Percentiles rank a stretch among this genome's conserved stretches.
phyloP scores from a whole-genome alignment of 1,140 invertebrate species.

The Mycetomoellerius zeteki region DNA sequence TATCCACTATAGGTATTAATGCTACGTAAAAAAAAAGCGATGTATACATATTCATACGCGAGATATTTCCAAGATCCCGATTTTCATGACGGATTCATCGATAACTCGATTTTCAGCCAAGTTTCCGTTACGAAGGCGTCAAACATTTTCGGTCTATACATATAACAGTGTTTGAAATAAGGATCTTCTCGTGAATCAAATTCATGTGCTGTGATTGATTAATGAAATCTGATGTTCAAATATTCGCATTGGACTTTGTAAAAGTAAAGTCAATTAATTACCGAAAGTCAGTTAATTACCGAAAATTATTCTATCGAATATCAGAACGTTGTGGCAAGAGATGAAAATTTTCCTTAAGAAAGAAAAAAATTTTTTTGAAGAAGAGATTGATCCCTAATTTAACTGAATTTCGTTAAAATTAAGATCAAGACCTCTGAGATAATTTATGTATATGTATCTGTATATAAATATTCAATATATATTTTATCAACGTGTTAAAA shows the following conservation, averaged over 20 bases:
- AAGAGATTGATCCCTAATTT: not conserved
- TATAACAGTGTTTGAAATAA: not conserved
- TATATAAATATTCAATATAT: constrained; percentile 49
- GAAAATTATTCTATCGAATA: not conserved
- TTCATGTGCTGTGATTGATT: not conserved
- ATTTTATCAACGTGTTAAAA: constrained; percentile 67
- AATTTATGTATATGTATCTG: not conserved
- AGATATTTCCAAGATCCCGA: constrained; percentile 11
- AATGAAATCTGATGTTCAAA: not conserved
- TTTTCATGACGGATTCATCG: not conserved
- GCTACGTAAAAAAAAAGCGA: constrained; percentile 43
- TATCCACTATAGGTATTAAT: constrained; percentile 61
- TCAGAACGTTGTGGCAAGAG: not conserved
- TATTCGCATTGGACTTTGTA: not conserved
- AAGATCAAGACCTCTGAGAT: constrained; percentile 14
- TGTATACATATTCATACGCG: not conserved
- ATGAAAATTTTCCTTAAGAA: not conserved
- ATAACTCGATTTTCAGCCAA: not conserved
- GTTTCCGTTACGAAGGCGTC: not conserved
- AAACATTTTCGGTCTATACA: not conserved
- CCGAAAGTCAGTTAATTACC: not conserved
- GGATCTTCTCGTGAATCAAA: not conserved
- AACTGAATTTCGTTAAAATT: not conserved
- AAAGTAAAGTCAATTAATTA: not conserved
- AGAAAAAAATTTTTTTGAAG: not conserved